Evolutionary conservation across 2,888 invertebrate species (phyloP).

Genomic region (Drosophila testacea): DNA sequence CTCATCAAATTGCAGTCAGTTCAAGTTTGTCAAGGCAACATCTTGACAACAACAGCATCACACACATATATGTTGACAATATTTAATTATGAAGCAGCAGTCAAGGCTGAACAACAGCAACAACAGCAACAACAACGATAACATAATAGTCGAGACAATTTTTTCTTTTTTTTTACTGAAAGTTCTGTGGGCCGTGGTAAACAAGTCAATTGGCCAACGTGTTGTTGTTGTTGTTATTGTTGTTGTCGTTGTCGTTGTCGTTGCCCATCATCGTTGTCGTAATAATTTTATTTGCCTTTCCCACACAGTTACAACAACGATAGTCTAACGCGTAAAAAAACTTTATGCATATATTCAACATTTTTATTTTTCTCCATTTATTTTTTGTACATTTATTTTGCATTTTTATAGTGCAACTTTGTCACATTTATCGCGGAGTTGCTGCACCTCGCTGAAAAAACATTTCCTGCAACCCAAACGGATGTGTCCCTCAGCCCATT

Average conservation of each 20-base stretch:
- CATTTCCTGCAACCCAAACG: conserved; percentile 69
- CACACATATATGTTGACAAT: conserved; percentile 67
- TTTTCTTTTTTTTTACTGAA: conserved; percentile 5
- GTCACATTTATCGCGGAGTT: conserved; percentile 68
- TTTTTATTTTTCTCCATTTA: conserved; percentile 3
- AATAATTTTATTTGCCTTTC: conserved; percentile 74
- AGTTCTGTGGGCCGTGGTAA: conserved; percentile 55
- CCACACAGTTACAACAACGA: conserved; percentile 53
- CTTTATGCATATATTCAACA: conserved; percentile 23
- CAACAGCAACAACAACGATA: conserved; percentile 40
- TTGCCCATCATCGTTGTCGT: conserved; percentile 39
- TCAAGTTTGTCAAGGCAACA: conserved; percentile 16
- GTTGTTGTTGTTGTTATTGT: conserved; percentile 7
- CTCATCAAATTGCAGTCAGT: conserved; percentile 66
- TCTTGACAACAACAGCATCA: conserved; percentile 32
- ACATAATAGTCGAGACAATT: conserved; percentile 47
- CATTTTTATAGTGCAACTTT: conserved; percentile 64
- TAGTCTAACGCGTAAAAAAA: conserved; percentile 1
- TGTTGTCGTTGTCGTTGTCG: conserved; percentile 11
- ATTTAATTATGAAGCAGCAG: conserved; percentile 72
- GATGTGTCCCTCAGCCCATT: conserved; percentile 58
- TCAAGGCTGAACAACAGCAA: conserved; percentile 34
- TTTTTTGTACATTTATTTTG: conserved; percentile 57
- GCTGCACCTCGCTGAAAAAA: conserved; percentile 46
- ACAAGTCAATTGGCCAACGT: conserved; percentile 56